Base-by-base conservation (phyloP, 1,140 invertebrate species). In the Colletes gigas region DNA sequence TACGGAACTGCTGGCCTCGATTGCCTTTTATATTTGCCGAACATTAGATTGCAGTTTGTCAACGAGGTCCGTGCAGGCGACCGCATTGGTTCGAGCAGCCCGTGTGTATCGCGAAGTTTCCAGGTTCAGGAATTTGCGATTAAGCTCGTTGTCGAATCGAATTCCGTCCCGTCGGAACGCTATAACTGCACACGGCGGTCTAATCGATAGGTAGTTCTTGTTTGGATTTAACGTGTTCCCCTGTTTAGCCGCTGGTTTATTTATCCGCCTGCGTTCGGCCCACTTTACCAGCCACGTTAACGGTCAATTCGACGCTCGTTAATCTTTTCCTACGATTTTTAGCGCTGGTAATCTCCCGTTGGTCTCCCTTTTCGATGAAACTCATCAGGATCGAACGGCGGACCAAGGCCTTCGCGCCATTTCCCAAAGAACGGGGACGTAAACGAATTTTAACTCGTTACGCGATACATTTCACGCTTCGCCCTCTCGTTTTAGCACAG, bases 121-220 rank as follows among this genome's bases (percentile, higher is more conserved):
- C 60, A 39, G 39, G 60, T 41, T 63, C 17, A 41, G 60, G 30
- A 63, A 63, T 63, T 63, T 63, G 17, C 60, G 60, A 63, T 63
- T 63, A 63, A 41, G 60, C 60, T 39, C 60, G 60, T 30, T 30
- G 30, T 41, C 14, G 60, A 63, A 63, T 63, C 30, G 30, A 39
- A 63, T 63, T 14, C 14, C 4, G 60, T 41, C 60, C 60, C 60
- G 30, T 63, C 60, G 14, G 15, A 63, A 63, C 60, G 30, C 30
- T 63, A 63, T 63, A 63, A 63, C 60, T 17, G 12, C 60, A 30
- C 39, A 30, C 30, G 30, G 30, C 1, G 44, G 44, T 62, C 60
- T 62, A 63, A 63, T 63, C 60, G 60, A 63, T 41, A 30, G 30
- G 30, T 30, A 41, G 60, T 63, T 63, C 60, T 41, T 63, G 30